phyloP scores from a whole-genome alignment of 2,797 vertebrate species.

The Borostomias antarcticus region DNA sequence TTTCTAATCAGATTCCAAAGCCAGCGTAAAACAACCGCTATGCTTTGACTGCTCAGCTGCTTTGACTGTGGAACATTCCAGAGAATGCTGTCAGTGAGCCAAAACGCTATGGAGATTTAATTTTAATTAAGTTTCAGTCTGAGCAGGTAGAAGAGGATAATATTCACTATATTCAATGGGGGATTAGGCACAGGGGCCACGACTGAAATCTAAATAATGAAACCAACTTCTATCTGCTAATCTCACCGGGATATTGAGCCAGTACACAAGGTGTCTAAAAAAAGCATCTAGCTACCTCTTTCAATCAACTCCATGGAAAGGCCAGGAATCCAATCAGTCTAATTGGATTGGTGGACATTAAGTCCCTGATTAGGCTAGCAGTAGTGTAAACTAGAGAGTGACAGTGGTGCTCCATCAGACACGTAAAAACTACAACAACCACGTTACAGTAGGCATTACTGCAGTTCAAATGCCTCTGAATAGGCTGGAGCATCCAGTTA shows the following conservation, averaged over 20 bases:
- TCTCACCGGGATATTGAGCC: conserved; percentile 27
- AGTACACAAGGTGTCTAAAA: conserved; percentile 38
- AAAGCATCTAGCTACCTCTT: conserved; percentile 52
- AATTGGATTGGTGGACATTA: conserved; percentile 70
- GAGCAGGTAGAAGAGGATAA: neutral
- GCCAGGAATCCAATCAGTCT: conserved; percentile 68
- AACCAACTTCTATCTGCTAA: conserved; percentile 12
- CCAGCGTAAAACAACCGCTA: no score
- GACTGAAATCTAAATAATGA: conserved; percentile 1
- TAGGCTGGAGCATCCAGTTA: neutral
- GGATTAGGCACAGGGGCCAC: neutral
- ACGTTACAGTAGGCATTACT: neutral
- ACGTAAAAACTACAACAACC: neutral
- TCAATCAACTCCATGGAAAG: conserved; percentile 43
- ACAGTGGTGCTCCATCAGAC: conserved; percentile 29
- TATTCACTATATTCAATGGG: neutral
- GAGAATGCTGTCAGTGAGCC: neutral
- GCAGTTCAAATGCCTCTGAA: neutral
- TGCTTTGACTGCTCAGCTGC: neutral
- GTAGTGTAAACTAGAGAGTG: conserved; percentile 60
- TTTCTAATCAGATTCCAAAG: neutral
- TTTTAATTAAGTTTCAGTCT: conserved; percentile 12
- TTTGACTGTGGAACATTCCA: conserved; percentile 9
- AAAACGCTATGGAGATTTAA: conserved; percentile 18
- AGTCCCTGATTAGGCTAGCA: conserved; percentile 67